These are phyloP conservation scores for Philotrypesis tridentata DNA, from an alignment of 1,140 invertebrate species.

Conservation along the genomic window DNA sequence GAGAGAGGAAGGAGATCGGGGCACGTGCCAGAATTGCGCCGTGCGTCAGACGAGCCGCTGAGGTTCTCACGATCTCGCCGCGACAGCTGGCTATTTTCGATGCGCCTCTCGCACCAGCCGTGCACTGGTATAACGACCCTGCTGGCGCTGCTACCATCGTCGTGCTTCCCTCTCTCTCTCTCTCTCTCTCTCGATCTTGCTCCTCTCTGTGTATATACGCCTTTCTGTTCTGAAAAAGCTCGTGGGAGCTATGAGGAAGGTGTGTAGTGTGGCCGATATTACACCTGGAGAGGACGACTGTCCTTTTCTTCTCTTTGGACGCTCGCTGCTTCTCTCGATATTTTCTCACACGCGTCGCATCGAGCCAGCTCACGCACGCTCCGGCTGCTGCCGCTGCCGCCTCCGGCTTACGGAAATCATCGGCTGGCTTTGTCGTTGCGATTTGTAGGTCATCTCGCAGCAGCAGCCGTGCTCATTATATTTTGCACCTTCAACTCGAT, in stretches of 20 bases:
- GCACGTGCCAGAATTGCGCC: slow-evolving; percentile 64
- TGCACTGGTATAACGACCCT: slow-evolving; percentile 32
- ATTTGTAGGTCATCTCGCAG: background rate
- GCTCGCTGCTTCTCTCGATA: background rate
- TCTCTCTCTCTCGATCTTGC: background rate
- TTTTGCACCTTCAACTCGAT: background rate
- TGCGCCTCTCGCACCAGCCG: slow-evolving; percentile 52
- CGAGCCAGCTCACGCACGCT: background rate
- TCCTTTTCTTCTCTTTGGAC: background rate
- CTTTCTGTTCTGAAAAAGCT: slow-evolving; percentile 1
- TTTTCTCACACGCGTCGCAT: background rate
- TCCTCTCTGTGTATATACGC: background rate
- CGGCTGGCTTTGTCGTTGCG: background rate
- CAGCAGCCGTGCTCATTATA: background rate
- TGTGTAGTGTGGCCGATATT: slow-evolving; percentile 16
- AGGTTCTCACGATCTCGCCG: slow-evolving; percentile 52
- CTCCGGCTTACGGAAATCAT: background rate
- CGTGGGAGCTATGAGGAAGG: slow-evolving; percentile 38
- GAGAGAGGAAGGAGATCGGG: slow-evolving; percentile 48
- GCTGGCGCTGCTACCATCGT: background rate
- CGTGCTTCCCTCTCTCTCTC: slow-evolving; percentile 46
- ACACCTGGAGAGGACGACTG: slow-evolving; percentile 31
- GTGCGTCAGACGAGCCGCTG: slow-evolving; percentile 61
- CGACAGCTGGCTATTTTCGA: slow-evolving; percentile 67
- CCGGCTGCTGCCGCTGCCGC: background rate